Conservation (phyloP, 2,797 vertebrate genomes). For the Xiphophorus birchmanni region DNA sequence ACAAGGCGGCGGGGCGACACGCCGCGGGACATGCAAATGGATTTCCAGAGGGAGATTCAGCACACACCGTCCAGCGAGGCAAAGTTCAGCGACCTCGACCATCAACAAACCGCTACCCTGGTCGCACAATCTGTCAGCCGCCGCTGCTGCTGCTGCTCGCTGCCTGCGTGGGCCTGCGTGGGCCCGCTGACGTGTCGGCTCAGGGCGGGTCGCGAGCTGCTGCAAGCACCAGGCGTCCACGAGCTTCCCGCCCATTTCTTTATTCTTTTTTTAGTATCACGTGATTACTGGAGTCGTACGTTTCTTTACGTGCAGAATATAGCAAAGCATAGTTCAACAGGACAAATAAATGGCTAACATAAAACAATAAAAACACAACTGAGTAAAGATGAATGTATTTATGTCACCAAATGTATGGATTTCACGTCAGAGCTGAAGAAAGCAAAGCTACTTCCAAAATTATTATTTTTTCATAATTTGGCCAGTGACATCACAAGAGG, state of each 20-base stretch:
- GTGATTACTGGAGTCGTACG: neutral
- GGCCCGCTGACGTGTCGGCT: conserved; percentile 27
- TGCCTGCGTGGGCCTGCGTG: neutral
- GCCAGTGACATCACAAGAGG: neutral
- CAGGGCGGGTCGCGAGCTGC: conserved; percentile 37
- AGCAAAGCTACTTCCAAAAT: neutral
- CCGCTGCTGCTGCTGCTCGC: neutral
- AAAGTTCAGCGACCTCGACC: conserved; percentile 4
- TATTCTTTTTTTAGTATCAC: neutral
- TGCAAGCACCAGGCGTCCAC: conserved; percentile 33
- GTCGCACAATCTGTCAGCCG: conserved; percentile 2
- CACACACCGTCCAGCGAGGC: conserved; percentile 34
- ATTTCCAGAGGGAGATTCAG: neutral
- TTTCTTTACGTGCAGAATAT: neutral
- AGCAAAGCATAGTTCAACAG: neutral
- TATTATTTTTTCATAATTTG: neutral
- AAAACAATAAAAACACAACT: neutral
- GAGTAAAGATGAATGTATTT: neutral
- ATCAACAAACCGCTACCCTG: conserved; percentile 33
- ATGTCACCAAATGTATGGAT: neutral
- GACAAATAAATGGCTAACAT: neutral
- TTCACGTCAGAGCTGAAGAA: neutral
- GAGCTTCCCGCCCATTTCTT: neutral
- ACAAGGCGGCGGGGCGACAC: neutral
- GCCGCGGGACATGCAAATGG: conserved; percentile 5